phyloP scores from a whole-genome alignment of 2,797 vertebrate genomes.

The Podargus strigoides region DNA sequence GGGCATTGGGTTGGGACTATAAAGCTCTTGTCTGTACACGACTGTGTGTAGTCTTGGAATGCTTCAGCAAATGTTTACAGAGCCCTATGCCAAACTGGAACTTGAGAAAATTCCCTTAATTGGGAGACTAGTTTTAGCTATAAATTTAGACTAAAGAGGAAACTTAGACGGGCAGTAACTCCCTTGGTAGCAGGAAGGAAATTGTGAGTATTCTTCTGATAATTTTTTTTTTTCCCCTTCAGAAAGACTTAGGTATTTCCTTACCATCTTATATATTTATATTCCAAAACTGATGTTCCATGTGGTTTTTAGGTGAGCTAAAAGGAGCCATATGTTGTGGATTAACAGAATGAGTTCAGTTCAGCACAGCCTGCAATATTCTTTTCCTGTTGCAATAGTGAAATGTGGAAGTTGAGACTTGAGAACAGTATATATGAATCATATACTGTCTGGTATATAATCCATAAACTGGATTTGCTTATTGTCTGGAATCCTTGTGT shows the following conservation, averaged over 20 bases:
- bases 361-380: background rate
- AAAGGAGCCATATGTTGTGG: background rate
- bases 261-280: background rate
- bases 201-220: background rate
- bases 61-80: slow-evolving; percentile 70
- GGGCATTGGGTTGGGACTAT: slow-evolving; percentile 28
- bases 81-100: slow-evolving; percentile 74
- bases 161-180: background rate
- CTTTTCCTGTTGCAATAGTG: background rate
- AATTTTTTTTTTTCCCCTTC: background rate
- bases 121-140: background rate
- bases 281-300: background rate
- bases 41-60: slow-evolving; percentile 64
- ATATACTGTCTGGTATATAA: background rate
- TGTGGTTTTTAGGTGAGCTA: background rate
- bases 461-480: background rate
- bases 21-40: slow-evolving; percentile 64
- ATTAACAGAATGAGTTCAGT: background rate
- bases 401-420: background rate
- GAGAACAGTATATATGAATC: background rate
- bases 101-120: background rate
- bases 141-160: background rate
- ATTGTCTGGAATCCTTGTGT: slow-evolving; percentile 52
- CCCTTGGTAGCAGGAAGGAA: background rate
- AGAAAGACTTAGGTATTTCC: background rate